Conservation (phyloP, 2,797 vertebrate species). For the Lacerta agilis region DNA sequence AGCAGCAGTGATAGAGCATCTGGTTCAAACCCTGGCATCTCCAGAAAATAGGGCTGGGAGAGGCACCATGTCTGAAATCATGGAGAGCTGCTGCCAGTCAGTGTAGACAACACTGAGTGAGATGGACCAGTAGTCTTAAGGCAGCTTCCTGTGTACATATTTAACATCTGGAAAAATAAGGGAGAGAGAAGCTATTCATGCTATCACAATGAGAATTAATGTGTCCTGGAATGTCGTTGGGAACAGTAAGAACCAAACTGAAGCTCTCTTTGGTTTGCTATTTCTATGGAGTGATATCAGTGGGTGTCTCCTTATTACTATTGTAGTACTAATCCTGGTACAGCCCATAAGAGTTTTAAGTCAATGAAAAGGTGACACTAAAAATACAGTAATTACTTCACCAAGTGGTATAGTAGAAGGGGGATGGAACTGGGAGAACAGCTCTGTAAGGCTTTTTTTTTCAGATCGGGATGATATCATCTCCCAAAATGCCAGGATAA, state of each 20-base stretch:
- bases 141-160: too few relatives aligned
- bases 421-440: background rate
- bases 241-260: background rate
- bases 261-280: background rate
- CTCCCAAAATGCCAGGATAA: too few relatives aligned
- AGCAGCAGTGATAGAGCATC: too few relatives aligned
- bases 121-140: too few relatives aligned
- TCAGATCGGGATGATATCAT: background rate
- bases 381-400: background rate
- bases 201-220: rapidly evolving
- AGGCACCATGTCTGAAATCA: too few relatives aligned
- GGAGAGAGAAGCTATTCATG: background rate
- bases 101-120: too few relatives aligned
- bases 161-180: too few relatives aligned
- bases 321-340: background rate
- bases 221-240: background rate
- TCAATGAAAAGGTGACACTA: background rate
- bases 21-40: too few relatives aligned
- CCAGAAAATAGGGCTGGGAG: too few relatives aligned
- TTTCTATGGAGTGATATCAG: background rate
- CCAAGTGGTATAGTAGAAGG: background rate
- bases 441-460: background rate
- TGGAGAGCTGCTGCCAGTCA: too few relatives aligned
- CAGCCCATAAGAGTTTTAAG: background rate
- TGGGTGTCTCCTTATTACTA: background rate